These are phyloP conservation scores for Mellivora capensis DNA, from an alignment of 2,113 vertebrate species.

Conservation along the genomic window DNA sequence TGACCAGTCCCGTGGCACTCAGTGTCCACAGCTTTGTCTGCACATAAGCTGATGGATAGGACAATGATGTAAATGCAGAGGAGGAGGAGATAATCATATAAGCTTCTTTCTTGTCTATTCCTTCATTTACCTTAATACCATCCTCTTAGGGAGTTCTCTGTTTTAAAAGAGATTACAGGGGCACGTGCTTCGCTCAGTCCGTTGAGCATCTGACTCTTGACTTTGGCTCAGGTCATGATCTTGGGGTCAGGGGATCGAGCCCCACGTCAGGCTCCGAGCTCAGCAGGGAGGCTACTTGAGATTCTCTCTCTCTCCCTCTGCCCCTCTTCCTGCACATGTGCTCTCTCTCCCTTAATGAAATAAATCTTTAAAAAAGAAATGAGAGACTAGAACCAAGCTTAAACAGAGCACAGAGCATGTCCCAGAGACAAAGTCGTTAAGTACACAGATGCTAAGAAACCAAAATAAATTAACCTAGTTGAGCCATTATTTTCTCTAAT, in stretches of 20 bases:
- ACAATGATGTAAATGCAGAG: neutral
- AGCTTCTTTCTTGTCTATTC: neutral
- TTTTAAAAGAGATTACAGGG: neutral
- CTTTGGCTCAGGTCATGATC: neutral
- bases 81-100: neutral
- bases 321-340: neutral
- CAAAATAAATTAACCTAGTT: neutral
- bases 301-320: neutral
- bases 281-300: neutral
- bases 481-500: conserved; percentile 35
- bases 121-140: neutral
- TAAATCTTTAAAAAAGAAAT: neutral
- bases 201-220: neutral
- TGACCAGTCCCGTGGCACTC: neutral
- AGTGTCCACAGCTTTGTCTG: neutral
- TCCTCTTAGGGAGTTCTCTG: neutral
- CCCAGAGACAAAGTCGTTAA: neutral
- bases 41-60: neutral
- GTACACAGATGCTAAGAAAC: neutral
- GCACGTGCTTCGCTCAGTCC: neutral
- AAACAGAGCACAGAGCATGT: neutral
- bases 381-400: neutral
- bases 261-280: neutral
- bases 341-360: neutral
- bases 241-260: neutral